Base-by-base conservation (phyloP, 2,888 invertebrate genomes). In the Geophilus truncorum region DNA sequence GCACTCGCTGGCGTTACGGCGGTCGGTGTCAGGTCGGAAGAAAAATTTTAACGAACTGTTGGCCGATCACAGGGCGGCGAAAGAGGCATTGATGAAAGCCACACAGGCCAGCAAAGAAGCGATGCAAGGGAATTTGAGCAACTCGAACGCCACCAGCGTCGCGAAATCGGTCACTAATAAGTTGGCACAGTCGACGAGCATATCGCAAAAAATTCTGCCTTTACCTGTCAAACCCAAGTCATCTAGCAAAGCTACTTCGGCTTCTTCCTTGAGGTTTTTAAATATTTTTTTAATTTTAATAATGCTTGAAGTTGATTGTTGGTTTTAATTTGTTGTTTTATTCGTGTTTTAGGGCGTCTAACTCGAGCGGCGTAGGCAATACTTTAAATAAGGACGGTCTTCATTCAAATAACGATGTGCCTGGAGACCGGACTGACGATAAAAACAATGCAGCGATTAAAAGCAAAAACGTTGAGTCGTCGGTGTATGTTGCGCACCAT, bases 31-130 rank as follows among this genome's bases (percentile, higher is more conserved):
- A 81, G 93, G 93, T 0, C 89, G 94, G 78, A 90, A 90, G 81
- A 92, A 93, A 87, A 89, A 92, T 23, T 93, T 93, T 87, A 93
- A 94, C 86, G 91, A 91, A 81, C 88, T 94, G 80, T 89, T 93
- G 82, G 91, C 91, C 45, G 93, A 93, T 84, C 93, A 93, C 85
- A 88, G 92, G 78, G 92, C 92, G 40, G 89, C 91, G 82, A 90
- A 91, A 84, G 92, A 92, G 82, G 82, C 83, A 9, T 32, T 80
- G 2, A 15, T 77, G 18, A 82, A 82, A 82, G 81, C 82, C n/a
- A 28, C 77, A 25, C 80, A 82, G 62, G 81, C 81, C 10, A 62
- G 30, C 34, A 80, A 80, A 80, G 80, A 80, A 80, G 28, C 36
- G 12, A 34, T 36, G 23, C 80, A 80, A 28, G 28, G 23, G 15